Conservation (phyloP, 2,888 invertebrate species). For the Steromphala cineraria region DNA sequence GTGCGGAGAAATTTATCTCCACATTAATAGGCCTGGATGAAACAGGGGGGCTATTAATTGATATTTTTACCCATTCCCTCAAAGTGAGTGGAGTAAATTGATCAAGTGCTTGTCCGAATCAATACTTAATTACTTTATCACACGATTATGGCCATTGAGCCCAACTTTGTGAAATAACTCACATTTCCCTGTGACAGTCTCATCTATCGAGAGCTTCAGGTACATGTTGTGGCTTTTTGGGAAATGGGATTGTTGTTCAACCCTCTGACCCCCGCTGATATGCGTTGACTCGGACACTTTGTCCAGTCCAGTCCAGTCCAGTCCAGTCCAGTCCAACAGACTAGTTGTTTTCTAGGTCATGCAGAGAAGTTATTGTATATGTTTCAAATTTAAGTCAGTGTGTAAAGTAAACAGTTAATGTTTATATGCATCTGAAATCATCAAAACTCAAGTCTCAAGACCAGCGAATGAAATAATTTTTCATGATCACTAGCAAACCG, state of each 20-base stretch:
- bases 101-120: neutral
- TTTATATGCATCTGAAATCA: too few relatives aligned
- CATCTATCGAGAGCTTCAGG: neutral
- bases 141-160: neutral
- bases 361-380: too few relatives aligned
- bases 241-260: neutral
- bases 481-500: too few relatives aligned
- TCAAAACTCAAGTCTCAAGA: too few relatives aligned
- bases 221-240: neutral
- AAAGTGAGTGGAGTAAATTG: neutral
- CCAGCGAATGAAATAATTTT: too few relatives aligned
- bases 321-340: too few relatives aligned
- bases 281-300: too few relatives aligned
- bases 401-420: too few relatives aligned
- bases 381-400: too few relatives aligned
- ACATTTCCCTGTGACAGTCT: conserved; percentile 2
- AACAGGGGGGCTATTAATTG: conserved; percentile 14
- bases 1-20: neutral
- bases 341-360: too few relatives aligned
- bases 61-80: conserved; percentile 4
- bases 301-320: too few relatives aligned
- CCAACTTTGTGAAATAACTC: conserved; percentile 2
- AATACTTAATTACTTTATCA: conserved; percentile 18
- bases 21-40: neutral
- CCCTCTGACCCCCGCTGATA: too few relatives aligned